Evolutionary conservation across 2,888 invertebrate genomes (phyloP), one percentile per base, ranked within the genome.

Genomic region (Aphidoletes aphidimyza): DNA sequence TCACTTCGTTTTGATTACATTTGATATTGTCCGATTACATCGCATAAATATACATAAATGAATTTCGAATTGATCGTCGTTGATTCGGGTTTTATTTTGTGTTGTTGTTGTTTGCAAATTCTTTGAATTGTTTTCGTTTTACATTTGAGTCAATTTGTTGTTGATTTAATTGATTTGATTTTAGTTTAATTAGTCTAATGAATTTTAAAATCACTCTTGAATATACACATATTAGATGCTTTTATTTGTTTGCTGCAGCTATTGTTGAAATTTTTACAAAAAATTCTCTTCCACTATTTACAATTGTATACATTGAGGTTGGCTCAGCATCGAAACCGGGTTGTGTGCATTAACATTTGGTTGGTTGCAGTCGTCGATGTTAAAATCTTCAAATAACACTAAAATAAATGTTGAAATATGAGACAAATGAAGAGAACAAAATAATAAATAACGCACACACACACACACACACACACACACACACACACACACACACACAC

Each of bases 141-240:
- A 54, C 54, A 54, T 54, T 22, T 54, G 54, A 54, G 54, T 54
- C n/a, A n/a, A n/a, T 45, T 14, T 34, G 5, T 26, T 22, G 3
- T 59, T 34, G 30, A 30, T 17, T 69, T 69, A 69, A 69, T 69
- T 59, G 5, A 26, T 9, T 59, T 45, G 8, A 14, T 2, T 54
- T 54, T 54, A 22, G n/a, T n/a, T 22, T 3, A 54, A 54, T 54
- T 54, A 54, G 81, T 81, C 81, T 69, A 81, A 37, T 81, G 36
- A 81, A 81, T 81, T 81, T 81, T 81, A 22, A 81, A 81, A 81
- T 81, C 81, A 81, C 81, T 81, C 37, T 81, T 81, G 81, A 81
- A 81, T 81, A 81, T 81, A 81, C 81, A 81, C 81, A 81, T 81
- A 81, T 81, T 81, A 81, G 14, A 81, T 6, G 81, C 9, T n/a